Conservation (phyloP, 2,888 invertebrate species). For the Apodemia zela region DNA sequence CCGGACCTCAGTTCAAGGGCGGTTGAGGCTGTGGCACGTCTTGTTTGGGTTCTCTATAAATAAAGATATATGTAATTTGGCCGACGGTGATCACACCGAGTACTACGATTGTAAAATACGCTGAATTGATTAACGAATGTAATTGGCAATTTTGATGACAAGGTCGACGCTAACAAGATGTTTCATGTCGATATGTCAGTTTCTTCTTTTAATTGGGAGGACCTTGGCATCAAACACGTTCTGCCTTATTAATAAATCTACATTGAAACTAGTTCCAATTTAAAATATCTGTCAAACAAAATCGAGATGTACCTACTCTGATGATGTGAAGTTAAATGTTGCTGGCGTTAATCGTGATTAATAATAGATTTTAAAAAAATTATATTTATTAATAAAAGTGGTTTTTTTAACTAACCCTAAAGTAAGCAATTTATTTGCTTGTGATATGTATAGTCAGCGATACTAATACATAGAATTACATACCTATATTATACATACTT, state of each 20-base stretch:
- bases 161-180: slow-evolving; percentile 25
- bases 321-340: too few relatives aligned
- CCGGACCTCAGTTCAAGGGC: slow-evolving; percentile 72
- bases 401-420: too few relatives aligned
- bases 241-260: not conserved
- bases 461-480: too few relatives aligned
- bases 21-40: slow-evolving; percentile 59
- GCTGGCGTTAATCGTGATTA: too few relatives aligned
- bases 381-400: too few relatives aligned
- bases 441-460: too few relatives aligned
- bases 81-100: slow-evolving; percentile 18
- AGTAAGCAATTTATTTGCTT: too few relatives aligned
- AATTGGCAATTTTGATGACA: slow-evolving; percentile 17
- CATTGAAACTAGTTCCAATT: not conserved
- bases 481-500: too few relatives aligned
- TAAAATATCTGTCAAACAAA: not conserved
- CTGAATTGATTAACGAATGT: slow-evolving; percentile 1
- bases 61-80: slow-evolving; percentile 19
- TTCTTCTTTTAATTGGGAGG: slow-evolving; percentile 17
- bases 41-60: slow-evolving; percentile 60
- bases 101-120: slow-evolving; percentile 14
- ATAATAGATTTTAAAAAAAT: too few relatives aligned
- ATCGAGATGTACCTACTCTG: too few relatives aligned
- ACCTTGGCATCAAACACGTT: slow-evolving; percentile 8
- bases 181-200: slow-evolving; percentile 7